phyloP scores from a whole-genome alignment of 2,113 vertebrate genomes.

The Gila orcuttii region DNA sequence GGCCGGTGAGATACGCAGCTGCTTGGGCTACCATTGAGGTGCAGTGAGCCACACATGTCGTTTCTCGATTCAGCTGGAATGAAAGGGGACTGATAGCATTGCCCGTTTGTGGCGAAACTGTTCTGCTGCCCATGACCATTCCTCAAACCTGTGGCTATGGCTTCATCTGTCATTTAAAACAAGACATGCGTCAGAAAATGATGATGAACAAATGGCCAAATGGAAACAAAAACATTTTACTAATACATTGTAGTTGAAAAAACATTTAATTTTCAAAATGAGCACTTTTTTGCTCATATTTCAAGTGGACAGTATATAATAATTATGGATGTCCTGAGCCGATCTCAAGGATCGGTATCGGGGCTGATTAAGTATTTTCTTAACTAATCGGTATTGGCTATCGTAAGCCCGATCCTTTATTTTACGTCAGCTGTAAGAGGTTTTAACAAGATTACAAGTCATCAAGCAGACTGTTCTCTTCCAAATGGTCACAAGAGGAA shows the following conservation, averaged over 20 bases:
- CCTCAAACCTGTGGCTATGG: conserved; percentile 77
- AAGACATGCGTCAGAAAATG: conserved; percentile 52
- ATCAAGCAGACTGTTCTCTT: not conserved
- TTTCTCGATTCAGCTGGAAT: not conserved
- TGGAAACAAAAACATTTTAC: not conserved
- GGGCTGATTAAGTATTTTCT: no score
- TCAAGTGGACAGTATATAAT: not conserved
- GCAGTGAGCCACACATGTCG: conserved; percentile 89
- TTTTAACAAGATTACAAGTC: not conserved
- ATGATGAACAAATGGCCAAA: conserved; percentile 8
- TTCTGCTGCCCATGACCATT: conserved; percentile 79
- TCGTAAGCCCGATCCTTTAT: no score
- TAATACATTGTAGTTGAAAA: not conserved
- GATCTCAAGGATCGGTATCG: no score
- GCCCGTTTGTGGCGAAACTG: conserved; percentile 73
- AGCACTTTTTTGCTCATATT: not conserved
- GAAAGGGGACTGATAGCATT: conserved; percentile 62
- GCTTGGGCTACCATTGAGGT: conserved; percentile 83
- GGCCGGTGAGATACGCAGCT: conserved; percentile 80
- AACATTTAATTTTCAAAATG: not conserved
- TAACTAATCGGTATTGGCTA: no score
- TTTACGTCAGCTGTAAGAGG: no score
- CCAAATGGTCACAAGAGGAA: not conserved
- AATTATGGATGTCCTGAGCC: no score
- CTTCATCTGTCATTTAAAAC: conserved; percentile 67